Percentiles rank a stretch among this genome's conserved stretches.
These are phyloP conservation scores for Semotilus atromaculatus DNA, from an alignment of 2,797 vertebrate species.

Conservation along the genomic window DNA sequence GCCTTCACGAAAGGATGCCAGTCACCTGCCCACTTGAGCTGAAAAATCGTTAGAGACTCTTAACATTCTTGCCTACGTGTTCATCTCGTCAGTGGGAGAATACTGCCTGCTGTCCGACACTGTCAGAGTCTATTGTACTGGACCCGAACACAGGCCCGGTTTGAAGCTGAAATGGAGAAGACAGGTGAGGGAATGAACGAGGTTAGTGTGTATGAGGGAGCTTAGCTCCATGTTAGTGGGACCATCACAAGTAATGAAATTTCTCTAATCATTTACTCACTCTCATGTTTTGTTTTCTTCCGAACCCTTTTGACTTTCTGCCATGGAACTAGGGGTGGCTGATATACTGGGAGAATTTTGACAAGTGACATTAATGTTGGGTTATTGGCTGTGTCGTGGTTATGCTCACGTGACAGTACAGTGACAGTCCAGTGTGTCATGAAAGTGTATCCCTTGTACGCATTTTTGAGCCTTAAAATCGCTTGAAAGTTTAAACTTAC, in stretches of 20 bases:
- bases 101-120: conserved; percentile 57
- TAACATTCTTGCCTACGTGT: conserved; percentile 51
- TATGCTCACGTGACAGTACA: not conserved
- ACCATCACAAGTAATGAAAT: not conserved
- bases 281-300: not conserved
- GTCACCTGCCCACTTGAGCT: conserved; percentile 72
- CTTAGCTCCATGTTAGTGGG: conserved; percentile 17
- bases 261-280: not conserved
- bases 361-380: not conserved
- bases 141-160: conserved; percentile 33
- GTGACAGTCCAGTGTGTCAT: not conserved
- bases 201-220: conserved; percentile 8
- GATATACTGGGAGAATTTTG: not conserved
- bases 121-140: conserved; percentile 67
- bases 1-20: conserved; percentile 63
- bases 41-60: conserved; percentile 67
- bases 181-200: conserved; percentile 43
- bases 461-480: not conserved
- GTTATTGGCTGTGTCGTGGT: no score
- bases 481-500: no score
- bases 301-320: not conserved
- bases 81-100: conserved; percentile 63
- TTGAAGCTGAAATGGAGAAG: conserved; percentile 43
- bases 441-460: not conserved
- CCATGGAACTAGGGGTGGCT: not conserved